Evolutionary conservation across 2,797 vertebrate genomes (phyloP).

Genomic region (Gymnocypris eckloni): DNA sequence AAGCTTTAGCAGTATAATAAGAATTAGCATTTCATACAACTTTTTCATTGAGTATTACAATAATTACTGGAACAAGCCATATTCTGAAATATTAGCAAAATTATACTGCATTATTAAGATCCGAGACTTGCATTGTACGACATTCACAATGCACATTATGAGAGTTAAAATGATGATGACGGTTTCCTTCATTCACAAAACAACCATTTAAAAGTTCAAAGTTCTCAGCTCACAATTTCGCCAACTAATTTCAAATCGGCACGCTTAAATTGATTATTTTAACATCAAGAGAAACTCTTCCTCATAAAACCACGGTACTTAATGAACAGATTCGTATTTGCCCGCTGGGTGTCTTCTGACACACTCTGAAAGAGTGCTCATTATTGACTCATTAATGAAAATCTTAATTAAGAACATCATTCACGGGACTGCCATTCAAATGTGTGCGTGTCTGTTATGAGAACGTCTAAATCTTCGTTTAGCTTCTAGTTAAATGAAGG

Average conservation of each 20-base stretch:
- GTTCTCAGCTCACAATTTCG: not conserved
- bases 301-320: conserved; percentile 14
- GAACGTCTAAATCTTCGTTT: conserved; percentile 36
- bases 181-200: not conserved
- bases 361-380: conserved; percentile 29
- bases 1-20: conserved; percentile 1
- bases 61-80: not conserved
- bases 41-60: not conserved
- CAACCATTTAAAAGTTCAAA: not conserved
- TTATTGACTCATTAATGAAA: conserved; percentile 48
- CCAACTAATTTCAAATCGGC: not conserved
- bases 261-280: conserved; percentile 39
- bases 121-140: not conserved
- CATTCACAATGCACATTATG: not conserved
- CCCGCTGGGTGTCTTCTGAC: conserved; percentile 37
- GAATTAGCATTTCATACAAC: conserved; percentile 2
- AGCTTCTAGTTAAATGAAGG: conserved; percentile 36
- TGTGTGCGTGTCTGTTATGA: conserved; percentile 12
- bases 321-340: conserved; percentile 20
- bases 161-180: not conserved
- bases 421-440: conserved; percentile 32
- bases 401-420: conserved; percentile 47
- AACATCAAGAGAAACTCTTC: conserved; percentile 16
- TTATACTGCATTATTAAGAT: not conserved
- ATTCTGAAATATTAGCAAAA: conserved; percentile 18